Evolutionary conservation across 2,113 vertebrate genomes (phyloP).

Genomic region (Gracilinanus agilis): DNA sequence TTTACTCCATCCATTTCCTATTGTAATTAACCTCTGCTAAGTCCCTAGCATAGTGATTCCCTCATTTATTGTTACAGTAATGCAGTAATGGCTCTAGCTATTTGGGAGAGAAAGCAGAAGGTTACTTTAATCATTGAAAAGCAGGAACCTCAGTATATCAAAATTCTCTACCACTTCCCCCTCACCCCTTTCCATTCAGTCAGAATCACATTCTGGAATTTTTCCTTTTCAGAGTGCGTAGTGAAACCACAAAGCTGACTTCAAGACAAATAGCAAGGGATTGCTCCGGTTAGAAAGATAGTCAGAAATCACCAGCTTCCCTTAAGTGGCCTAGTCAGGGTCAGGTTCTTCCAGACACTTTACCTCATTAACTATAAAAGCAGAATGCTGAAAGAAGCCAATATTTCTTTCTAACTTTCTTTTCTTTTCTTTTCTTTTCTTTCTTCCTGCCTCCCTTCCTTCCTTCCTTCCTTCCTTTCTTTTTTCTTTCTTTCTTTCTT

Average conservation of each 20-base stretch:
- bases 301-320: conserved; percentile 41
- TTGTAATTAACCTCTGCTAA: conserved; percentile 64
- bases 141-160: conserved; percentile 5
- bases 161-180: conserved; percentile 2
- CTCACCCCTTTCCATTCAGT: conserved; percentile 40
- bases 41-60: conserved; percentile 24
- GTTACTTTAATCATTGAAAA: conserved; percentile 57
- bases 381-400: conserved; percentile 25
- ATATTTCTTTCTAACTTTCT: not conserved
- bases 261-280: conserved; percentile 55
- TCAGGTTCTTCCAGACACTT: conserved; percentile 38
- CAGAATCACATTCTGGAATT: conserved; percentile 70
- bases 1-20: not conserved
- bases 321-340: conserved; percentile 52
- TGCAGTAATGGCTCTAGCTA: conserved; percentile 46
- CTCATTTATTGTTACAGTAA: conserved; percentile 37
- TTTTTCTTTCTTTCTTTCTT: not conserved
- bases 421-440: not conserved
- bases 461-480: too few relatives aligned
- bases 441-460: too few relatives aligned
- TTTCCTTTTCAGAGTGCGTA: conserved; percentile 59
- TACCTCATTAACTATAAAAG: conserved; percentile 56
- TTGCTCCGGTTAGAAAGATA: conserved; percentile 44
- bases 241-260: conserved; percentile 54
- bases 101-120: conserved; percentile 62